A percentile compares a stretch with the other conserved stretches of the same genome.
These are phyloP conservation scores for Epicauta chinensis DNA, from an alignment of 1,140 invertebrate genomes.

Conservation along the genomic window DNA sequence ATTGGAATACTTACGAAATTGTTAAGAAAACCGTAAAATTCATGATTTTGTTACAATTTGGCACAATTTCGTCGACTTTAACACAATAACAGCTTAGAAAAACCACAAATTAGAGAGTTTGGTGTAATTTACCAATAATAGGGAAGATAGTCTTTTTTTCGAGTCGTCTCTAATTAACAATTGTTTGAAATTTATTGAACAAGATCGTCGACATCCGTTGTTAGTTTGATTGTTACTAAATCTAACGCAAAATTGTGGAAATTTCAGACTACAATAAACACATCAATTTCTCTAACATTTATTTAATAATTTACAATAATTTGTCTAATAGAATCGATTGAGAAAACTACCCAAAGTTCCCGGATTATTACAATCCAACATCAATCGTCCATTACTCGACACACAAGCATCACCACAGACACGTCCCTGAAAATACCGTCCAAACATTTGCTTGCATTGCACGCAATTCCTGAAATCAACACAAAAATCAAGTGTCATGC, in stretches of 20 bases:
- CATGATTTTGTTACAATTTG: too few species aligned
- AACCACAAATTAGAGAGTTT: slow-evolving; percentile 14
- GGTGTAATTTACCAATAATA: slow-evolving; percentile 18
- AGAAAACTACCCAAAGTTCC: slow-evolving; percentile 30
- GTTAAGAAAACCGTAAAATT: slow-evolving; percentile 4
- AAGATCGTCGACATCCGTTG: slow-evolving; percentile 8
- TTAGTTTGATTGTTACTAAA: too few species aligned
- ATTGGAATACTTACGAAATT: background rate
- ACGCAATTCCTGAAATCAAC: slow-evolving; percentile 34
- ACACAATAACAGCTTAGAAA: too few species aligned
- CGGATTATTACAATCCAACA: slow-evolving; percentile 36
- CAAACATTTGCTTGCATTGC: slow-evolving; percentile 38
- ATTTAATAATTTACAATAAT: background rate
- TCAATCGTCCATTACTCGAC: slow-evolving; percentile 26
- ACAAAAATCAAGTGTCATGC: background rate
- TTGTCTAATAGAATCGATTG: slow-evolving; percentile 27
- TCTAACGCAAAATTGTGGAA: too few species aligned
- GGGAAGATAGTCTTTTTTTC: background rate
- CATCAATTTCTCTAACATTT: too few species aligned
- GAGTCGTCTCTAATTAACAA: slow-evolving; percentile 6
- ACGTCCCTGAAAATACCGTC: slow-evolving; percentile 35
- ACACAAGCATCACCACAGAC: slow-evolving; percentile 35
- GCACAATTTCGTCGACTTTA: too few species aligned
- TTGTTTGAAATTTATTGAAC: slow-evolving; percentile 12
- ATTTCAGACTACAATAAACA: too few species aligned